phyloP scores from a whole-genome alignment of 2,888 invertebrate genomes.

The Conus canariensis region DNA sequence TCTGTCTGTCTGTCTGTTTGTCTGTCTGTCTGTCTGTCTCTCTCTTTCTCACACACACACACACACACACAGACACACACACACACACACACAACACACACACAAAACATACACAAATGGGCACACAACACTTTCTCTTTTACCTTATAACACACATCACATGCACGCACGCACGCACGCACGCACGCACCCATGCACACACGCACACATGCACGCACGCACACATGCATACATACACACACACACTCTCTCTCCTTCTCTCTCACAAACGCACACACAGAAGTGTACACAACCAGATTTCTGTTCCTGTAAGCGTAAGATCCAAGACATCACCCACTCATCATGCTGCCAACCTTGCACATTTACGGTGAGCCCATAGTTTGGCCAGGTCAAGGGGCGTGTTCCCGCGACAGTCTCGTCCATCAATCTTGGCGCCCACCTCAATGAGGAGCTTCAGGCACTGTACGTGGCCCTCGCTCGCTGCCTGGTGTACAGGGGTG shows the following conservation, averaged over 20 bases:
- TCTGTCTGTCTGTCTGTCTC: not conserved
- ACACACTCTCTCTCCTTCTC: too few species aligned
- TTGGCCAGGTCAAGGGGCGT: constrained; percentile 78
- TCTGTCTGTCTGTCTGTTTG: not conserved
- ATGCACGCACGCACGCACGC: too few species aligned
- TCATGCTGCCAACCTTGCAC: constrained; percentile 72
- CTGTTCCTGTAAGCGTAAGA: too few species aligned
- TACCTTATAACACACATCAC: too few species aligned
- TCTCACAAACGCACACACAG: too few species aligned
- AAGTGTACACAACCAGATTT: too few species aligned
- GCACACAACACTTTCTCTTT: too few species aligned
- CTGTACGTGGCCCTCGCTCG: constrained; percentile 77
- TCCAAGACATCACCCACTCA: too few species aligned
- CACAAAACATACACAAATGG: not conserved
- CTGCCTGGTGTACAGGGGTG: constrained; percentile 78
- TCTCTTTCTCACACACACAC: not conserved
- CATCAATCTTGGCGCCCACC: constrained; percentile 72
- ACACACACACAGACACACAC: not conserved
- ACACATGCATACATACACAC: too few species aligned
- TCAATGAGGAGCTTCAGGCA: constrained; percentile 77
- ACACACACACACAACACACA: constrained; percentile 5
- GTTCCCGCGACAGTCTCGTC: constrained; percentile 74
- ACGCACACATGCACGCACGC: too few species aligned
- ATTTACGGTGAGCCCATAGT: constrained; percentile 78
- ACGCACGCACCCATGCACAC: too few species aligned